phyloP scores from a whole-genome alignment of 92 coral and sea anemone genomes.

The Galaxea fascicularis region DNA sequence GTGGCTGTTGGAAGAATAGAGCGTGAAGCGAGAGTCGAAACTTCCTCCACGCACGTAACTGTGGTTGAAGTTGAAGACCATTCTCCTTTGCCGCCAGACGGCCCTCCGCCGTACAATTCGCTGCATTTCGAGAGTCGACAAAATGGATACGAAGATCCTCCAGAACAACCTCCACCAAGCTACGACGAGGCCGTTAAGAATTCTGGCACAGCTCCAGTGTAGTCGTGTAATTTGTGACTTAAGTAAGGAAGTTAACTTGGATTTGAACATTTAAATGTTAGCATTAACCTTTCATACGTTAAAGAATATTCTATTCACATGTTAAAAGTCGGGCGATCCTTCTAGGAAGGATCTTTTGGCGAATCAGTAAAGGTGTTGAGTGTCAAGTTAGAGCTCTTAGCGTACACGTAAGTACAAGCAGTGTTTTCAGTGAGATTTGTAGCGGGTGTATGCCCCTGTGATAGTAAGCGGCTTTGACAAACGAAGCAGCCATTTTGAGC shows the following conservation, averaged over 20 bases:
- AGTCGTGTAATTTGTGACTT: background rate
- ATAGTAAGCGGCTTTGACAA: too few relatives aligned
- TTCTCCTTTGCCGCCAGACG: conserved; percentile 34
- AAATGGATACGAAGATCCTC: background rate
- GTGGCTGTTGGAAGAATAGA: background rate
- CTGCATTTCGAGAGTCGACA: conserved; percentile 6
- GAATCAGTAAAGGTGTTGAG: too few relatives aligned
- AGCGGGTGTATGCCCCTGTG: too few relatives aligned
- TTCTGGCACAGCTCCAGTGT: background rate
- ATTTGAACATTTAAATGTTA: too few relatives aligned
- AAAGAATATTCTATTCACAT: too few relatives aligned
- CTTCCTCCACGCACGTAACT: background rate
- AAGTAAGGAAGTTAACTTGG: background rate
- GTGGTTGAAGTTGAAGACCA: conserved; percentile 15
- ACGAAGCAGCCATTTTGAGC: too few relatives aligned
- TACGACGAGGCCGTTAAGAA: conserved; percentile 58
- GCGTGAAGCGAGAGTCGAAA: conserved; percentile 10
- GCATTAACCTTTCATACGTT: background rate
- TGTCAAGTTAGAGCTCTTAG: too few relatives aligned
- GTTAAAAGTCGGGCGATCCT: too few relatives aligned
- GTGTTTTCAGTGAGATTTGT: too few relatives aligned
- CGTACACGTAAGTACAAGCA: too few relatives aligned
- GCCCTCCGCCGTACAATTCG: conserved; percentile 67
- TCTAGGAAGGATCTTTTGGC: too few relatives aligned
- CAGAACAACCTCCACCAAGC: conserved; percentile 63